Evolutionary conservation across 2,888 invertebrate genomes (phyloP), one percentile per base, ranked within the genome.

Genomic region (Deilephila porcellus): DNA sequence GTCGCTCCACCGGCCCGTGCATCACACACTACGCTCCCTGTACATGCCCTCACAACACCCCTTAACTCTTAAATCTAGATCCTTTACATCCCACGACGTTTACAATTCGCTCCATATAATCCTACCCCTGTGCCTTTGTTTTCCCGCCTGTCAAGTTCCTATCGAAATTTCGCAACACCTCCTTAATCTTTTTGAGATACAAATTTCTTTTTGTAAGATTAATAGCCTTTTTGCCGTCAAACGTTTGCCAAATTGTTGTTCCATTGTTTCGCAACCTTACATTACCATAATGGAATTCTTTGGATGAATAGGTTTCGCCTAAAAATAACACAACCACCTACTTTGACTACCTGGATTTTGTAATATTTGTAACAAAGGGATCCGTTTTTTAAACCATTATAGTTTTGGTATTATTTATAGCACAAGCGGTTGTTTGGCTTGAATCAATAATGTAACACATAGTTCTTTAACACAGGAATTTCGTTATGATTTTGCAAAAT

Each of bases 151-250:
- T 60, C 60, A 71, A 17, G 60, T 20, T 37, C 20, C 34, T 71
- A 71, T 56, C 25, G 71, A 74, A 77, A 75, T 60, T 71, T 71
- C 74, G 73, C 79, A 77, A 78, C 74, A 77, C 75, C 75, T 76
- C 73, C 32, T 64, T 73, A 73, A 71, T 72, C 29, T 67, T 73
- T 45, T 56, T 62, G 52, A 72, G 75, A 76, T 67, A 71, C 37
- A 70, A 71, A 64, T 71, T 20, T 75, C 76, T 79, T 77, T 79
- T 71, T 73, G n/a, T 59, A 29, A 76, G 72, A 77, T 75, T 77
- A 62, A 77, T 77, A n/a, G 73, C 62, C 4, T 17, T 67, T 74
- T 67, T 70, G 25, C 8, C 52, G 53, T 67, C 70, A 67, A 71
- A 73, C 73, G 19, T 37, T 53, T 29, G 56, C 59, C 70, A 72